Evolutionary conservation across 2,113 vertebrate species (phyloP).

Genomic region (Natator depressus): DNA sequence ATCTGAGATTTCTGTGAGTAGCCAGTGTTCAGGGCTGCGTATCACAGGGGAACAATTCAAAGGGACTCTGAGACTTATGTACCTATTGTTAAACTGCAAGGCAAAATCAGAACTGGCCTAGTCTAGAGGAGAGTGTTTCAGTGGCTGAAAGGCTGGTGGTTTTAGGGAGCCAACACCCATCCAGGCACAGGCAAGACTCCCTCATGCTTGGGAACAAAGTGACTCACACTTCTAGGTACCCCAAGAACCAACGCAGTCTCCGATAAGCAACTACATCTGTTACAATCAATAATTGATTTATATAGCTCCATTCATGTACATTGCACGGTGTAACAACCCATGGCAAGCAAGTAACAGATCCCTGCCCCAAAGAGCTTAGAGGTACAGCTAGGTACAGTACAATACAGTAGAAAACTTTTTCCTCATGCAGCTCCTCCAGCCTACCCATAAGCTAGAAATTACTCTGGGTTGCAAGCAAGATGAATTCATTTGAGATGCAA

Average conservation of each 20-base stretch:
- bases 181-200: not conserved
- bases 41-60: not conserved
- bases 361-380: not conserved
- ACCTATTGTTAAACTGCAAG: not conserved
- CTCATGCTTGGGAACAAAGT: not conserved
- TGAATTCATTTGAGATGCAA: not conserved
- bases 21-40: not conserved
- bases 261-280: not conserved
- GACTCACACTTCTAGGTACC: not conserved
- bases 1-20: not conserved
- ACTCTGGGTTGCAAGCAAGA: accelerated
- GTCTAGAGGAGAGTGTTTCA: not conserved
- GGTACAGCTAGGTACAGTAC: not conserved
- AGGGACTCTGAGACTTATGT: not conserved
- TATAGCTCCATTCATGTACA: not conserved
- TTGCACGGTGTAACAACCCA: not conserved
- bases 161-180: not conserved
- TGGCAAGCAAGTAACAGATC: not conserved
- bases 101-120: no score
- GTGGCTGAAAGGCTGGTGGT: not conserved
- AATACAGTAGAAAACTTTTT: accelerated
- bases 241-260: not conserved
- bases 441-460: not conserved
- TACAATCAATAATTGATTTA: not conserved
- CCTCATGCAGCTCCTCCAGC: accelerated